These are phyloP conservation scores for Philopedon plagiatum DNA, from an alignment of 2,888 invertebrate genomes.

Conservation along the genomic window DNA sequence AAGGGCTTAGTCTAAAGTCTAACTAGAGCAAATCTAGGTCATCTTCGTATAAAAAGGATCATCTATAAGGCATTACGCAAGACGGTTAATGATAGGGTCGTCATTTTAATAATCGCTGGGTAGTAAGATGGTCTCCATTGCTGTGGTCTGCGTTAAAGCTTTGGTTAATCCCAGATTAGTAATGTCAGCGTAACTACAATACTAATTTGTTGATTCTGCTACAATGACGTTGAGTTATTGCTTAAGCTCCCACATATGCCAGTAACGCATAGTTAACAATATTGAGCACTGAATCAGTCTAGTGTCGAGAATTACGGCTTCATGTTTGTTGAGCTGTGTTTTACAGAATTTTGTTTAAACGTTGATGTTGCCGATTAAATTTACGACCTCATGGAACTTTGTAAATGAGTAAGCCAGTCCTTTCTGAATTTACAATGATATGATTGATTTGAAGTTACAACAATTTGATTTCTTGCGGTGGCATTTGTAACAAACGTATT, in stretches of 20 bases:
- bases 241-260: slow-evolving; percentile 60
- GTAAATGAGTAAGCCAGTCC: slow-evolving; percentile 30
- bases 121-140: slow-evolving; percentile 61
- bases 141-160: slow-evolving; percentile 66
- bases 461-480: slow-evolving; percentile 6
- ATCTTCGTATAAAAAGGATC: slow-evolving; percentile 37
- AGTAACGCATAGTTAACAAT: slow-evolving; percentile 58
- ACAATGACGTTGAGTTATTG: slow-evolving; percentile 69
- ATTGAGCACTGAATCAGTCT: slow-evolving; percentile 56
- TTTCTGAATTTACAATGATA: slow-evolving; percentile 19
- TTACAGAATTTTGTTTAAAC: slow-evolving; percentile 47
- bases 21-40: slow-evolving; percentile 34
- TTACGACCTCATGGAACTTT: slow-evolving; percentile 37
- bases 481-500: background rate
- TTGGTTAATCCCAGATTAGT: slow-evolving; percentile 68
- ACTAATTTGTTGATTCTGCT: slow-evolving; percentile 70
- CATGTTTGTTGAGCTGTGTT: slow-evolving; percentile 50
- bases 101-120: slow-evolving; percentile 55
- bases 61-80: slow-evolving; percentile 54
- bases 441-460: slow-evolving; percentile 17
- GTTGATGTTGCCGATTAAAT: slow-evolving; percentile 29
- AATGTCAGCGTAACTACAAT: slow-evolving; percentile 69
- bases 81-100: slow-evolving; percentile 54
- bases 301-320: slow-evolving; percentile 54
- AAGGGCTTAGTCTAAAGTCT: background rate